A percentile compares a stretch with the other conserved stretches of the same genome.
These are phyloP conservation scores for Epizoanthus stellaris DNA, from an alignment of 92 coral and sea anemone genomes.

Conservation along the genomic window DNA sequence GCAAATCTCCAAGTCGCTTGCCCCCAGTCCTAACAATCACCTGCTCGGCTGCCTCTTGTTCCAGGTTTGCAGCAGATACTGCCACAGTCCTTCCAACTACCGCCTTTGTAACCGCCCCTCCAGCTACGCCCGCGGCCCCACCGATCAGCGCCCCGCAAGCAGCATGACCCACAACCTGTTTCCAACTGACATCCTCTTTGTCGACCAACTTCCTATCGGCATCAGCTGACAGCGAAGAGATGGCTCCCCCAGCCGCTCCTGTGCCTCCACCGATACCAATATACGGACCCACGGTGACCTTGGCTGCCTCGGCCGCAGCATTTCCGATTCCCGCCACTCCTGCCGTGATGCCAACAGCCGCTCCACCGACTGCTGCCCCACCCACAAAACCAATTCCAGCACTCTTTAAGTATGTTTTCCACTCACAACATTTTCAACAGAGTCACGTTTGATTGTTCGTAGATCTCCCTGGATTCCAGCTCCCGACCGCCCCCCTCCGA, in stretches of 20 bases:
- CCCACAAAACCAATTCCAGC: conserved; percentile 47
- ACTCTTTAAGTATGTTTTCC: conserved; percentile 11
- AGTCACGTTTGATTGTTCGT: conserved; percentile 24
- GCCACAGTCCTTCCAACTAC: not conserved
- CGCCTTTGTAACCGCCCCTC: conserved; percentile 50
- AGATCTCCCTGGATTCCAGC: not conserved
- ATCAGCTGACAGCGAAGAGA: conserved; percentile 17
- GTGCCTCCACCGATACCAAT: conserved; percentile 43
- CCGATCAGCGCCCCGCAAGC: conserved; percentile 28
- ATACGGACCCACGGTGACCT: conserved; percentile 21
- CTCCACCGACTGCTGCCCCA: conserved; percentile 51
- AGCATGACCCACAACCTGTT: conserved; percentile 48
- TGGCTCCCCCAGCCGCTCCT: conserved; percentile 36
- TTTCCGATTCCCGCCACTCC: conserved; percentile 46
- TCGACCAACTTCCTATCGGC: conserved; percentile 45
- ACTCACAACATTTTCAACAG: conserved; percentile 46
- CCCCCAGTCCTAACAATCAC: conserved; percentile 7
- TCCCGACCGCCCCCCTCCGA: conserved; percentile 30
- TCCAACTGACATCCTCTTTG: conserved; percentile 40
- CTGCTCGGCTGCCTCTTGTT: conserved; percentile 44
- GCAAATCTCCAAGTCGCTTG: no score
- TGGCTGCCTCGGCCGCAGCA: conserved; percentile 43
- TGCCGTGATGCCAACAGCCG: conserved; percentile 53
- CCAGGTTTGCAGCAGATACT: conserved; percentile 42
- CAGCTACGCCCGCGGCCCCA: conserved; percentile 26